phyloP scores from a whole-genome alignment of 2,888 invertebrate species.

The Noctua fimbriata region DNA sequence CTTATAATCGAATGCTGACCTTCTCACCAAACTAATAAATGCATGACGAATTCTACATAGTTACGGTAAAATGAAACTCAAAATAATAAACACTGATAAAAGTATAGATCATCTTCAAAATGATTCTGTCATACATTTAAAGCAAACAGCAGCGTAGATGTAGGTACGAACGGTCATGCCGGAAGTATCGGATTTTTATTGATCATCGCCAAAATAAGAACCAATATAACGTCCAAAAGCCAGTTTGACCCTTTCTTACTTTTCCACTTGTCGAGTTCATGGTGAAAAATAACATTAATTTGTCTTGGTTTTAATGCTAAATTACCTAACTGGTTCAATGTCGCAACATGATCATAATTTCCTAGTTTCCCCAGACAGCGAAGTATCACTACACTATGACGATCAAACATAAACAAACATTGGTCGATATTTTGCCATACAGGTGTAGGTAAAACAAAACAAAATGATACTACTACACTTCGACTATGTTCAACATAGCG shows the following conservation, averaged over 20 bases:
- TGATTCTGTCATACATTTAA: no score
- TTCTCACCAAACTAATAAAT: conserved; percentile 1
- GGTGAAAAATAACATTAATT: background rate
- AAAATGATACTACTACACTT: conserved; percentile 12
- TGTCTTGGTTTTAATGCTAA: background rate
- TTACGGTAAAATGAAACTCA: background rate
- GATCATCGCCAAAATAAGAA: background rate
- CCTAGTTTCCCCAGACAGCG: conserved; percentile 1
- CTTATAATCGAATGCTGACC: conserved; percentile 32
- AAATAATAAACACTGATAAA: background rate
- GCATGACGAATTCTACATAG: background rate
- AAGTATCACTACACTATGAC: background rate
- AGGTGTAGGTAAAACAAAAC: conserved; percentile 7
- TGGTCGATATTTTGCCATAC: background rate
- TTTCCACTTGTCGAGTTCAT: background rate
- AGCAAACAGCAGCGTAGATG: background rate
- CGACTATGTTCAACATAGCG: conserved; percentile 4
- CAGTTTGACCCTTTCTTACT: no score
- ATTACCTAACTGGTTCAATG: background rate
- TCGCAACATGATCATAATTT: conserved; percentile 2
- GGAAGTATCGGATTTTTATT: background rate
- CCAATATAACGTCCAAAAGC: background rate
- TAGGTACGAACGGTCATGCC: background rate
- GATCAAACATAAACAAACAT: background rate
- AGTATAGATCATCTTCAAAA: background rate